phyloP scores from a whole-genome alignment of 2,113 vertebrate species.

The Hippocampus mohnikei region DNA sequence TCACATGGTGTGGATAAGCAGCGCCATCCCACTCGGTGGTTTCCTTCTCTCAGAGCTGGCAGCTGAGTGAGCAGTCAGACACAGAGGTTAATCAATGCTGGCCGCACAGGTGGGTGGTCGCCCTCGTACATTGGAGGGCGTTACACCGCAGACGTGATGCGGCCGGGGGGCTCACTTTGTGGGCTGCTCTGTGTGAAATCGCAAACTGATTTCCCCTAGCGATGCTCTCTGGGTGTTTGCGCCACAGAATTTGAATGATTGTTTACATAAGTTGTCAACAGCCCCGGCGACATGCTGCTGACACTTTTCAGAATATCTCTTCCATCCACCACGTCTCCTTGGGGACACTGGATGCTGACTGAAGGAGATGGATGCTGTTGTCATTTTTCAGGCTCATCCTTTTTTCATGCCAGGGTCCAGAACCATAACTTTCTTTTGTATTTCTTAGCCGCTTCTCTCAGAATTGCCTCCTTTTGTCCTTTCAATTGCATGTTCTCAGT shows the following conservation, averaged over 20 bases:
- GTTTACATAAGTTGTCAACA: slow-evolving; percentile 58
- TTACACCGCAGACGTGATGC: slow-evolving; percentile 64
- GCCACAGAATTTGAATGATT: slow-evolving; percentile 31
- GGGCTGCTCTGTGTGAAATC: slow-evolving; percentile 51
- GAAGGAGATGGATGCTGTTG: slow-evolving; percentile 21
- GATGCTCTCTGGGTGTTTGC: slow-evolving; percentile 27
- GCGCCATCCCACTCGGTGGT: slow-evolving; percentile 1
- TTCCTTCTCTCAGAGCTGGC: slow-evolving; percentile 23
- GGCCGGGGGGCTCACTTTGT: slow-evolving; percentile 53
- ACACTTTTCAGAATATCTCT: slow-evolving; percentile 39
- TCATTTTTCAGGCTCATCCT: slow-evolving; percentile 24
- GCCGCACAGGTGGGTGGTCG: slow-evolving; percentile 73
- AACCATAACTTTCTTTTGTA: neutral
- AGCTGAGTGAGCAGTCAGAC: slow-evolving; percentile 62
- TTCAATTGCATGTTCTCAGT: neutral
- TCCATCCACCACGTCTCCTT: slow-evolving; percentile 37
- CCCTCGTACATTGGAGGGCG: slow-evolving; percentile 68
- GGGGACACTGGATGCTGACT: slow-evolving; percentile 39
- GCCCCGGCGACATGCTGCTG: slow-evolving; percentile 32
- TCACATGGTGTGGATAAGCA: slow-evolving; percentile 24
- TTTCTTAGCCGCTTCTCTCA: neutral
- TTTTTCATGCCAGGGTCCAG: slow-evolving; percentile 7
- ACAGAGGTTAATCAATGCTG: slow-evolving; percentile 61
- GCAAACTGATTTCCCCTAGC: slow-evolving; percentile 42
- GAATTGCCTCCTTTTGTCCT: neutral